A percentile compares a stretch with the other conserved stretches of the same genome.
phyloP scores from a whole-genome alignment of 2,797 vertebrate species.

The Enoplosus armatus region DNA sequence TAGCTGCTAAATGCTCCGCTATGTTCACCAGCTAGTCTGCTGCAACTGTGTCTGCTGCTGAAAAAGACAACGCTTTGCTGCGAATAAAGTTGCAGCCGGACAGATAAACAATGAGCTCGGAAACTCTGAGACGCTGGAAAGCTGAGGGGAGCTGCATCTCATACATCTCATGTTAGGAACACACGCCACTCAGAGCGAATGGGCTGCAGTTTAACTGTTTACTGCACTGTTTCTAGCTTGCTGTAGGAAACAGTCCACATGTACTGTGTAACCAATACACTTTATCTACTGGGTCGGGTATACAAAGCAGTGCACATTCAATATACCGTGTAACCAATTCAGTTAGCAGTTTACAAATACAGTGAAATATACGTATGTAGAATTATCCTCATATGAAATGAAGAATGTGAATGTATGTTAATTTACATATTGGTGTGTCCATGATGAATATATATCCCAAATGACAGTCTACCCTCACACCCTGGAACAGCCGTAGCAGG shows the following conservation, averaged over 20 bases:
- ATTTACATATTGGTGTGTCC: neutral
- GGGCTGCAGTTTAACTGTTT: neutral
- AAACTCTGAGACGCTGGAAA: neutral
- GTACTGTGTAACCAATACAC: neutral
- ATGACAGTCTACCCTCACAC: conserved; percentile 11
- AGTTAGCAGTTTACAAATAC: neutral
- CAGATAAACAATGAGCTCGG: neutral
- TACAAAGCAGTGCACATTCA: neutral
- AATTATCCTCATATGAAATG: neutral
- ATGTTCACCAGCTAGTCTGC: neutral
- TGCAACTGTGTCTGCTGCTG: neutral
- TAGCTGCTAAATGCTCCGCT: neutral
- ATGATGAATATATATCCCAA: neutral
- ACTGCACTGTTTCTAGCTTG: neutral
- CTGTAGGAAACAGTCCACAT: neutral
- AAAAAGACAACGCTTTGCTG: too few relatives aligned
- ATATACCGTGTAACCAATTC: neutral
- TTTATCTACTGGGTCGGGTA: neutral
- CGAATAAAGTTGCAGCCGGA: too few relatives aligned
- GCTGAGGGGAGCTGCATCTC: neutral
- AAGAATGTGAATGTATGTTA: neutral
- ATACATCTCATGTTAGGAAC: too few relatives aligned
- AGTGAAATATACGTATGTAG: neutral
- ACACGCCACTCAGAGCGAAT: neutral
- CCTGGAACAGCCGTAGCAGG: neutral